Percentiles rank a stretch among this genome's conserved stretches.
Conservation (phyloP, 2,797 vertebrate genomes). For the Sebastes hubbsi region DNA sequence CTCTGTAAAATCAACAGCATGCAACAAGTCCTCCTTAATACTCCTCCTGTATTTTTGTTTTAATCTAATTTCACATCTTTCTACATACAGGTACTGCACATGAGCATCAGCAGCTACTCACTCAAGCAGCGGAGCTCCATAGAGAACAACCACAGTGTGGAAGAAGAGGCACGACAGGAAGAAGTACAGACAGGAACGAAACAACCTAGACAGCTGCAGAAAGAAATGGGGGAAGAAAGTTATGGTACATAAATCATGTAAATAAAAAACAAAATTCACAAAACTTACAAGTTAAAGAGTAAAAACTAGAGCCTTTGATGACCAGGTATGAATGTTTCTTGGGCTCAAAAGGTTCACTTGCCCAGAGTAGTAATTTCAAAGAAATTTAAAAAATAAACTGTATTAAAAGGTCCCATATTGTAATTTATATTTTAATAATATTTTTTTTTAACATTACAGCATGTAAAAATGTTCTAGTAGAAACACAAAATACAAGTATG, state of each 20-base stretch:
- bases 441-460: too few species aligned
- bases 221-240: not conserved
- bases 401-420: too few species aligned
- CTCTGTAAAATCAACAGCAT: not conserved
- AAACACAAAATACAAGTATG: too few species aligned
- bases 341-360: too few species aligned
- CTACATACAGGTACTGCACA: not conserved
- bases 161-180: conserved; percentile 91
- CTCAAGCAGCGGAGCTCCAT: conserved; percentile 95
- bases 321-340: too few species aligned
- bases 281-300: too few species aligned
- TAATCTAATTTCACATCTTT: not conserved
- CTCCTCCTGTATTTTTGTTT: not conserved
- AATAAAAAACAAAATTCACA: not conserved
- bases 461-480: too few species aligned
- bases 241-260: not conserved
- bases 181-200: conserved; percentile 93
- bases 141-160: conserved; percentile 93
- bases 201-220: conserved; percentile 88
- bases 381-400: too few species aligned
- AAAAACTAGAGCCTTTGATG: too few species aligned
- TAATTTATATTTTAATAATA: too few species aligned
- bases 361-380: too few species aligned
- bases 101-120: conserved; percentile 80
- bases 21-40: not conserved